Evolutionary conservation across 2,113 vertebrate species (phyloP), one percentile per base, ranked within the genome.

Genomic region (Zootoca vivipara): DNA sequence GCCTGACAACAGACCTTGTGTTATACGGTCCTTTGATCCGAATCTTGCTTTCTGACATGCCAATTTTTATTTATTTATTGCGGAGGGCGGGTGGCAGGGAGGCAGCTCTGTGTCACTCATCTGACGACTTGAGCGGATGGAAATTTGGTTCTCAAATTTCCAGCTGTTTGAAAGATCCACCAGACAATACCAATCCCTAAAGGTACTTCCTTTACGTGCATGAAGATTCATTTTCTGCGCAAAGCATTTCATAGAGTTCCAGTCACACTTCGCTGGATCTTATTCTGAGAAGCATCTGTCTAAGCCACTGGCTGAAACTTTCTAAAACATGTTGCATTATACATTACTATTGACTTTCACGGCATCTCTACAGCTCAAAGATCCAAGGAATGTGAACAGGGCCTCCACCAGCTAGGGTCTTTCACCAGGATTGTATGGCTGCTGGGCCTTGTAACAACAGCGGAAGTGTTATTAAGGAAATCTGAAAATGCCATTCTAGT

Each of bases 161-260:
- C 83, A 92, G 38, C 40, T 77, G 92, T 94, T 94, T 83, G 92
- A 91, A 94, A 92, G 92, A 92, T 94, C 35, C 70, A 89, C 86
- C 89, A 91, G 90, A 92, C 1, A 78, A 70, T 52, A 1, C 70
- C 82, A 62, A 1, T 92, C 91, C 91, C 89, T 91, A 79, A 91
- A 96, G 91, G 52, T 90, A 94, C 64, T 93, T 94, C 87, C 90
- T 93, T 93, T 91, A 87, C 58, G 91, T 92, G 88, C 87, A 84
- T 90, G 64, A 92, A 93, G 67, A 93, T 89, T 94, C 87, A 93
- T 91, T 94, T 95, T 94, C 93, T 90, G 89, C 89, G 88, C 64
- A 96, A 94, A 95, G 93, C 1, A 87, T 94, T 96, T 96, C 91
- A 85, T 88, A 91, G 33, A 5, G 20, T 94, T 95, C 87, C 80